phyloP scores from a whole-genome alignment of 1,140 invertebrate genomes.

The Orchesella cincta region DNA sequence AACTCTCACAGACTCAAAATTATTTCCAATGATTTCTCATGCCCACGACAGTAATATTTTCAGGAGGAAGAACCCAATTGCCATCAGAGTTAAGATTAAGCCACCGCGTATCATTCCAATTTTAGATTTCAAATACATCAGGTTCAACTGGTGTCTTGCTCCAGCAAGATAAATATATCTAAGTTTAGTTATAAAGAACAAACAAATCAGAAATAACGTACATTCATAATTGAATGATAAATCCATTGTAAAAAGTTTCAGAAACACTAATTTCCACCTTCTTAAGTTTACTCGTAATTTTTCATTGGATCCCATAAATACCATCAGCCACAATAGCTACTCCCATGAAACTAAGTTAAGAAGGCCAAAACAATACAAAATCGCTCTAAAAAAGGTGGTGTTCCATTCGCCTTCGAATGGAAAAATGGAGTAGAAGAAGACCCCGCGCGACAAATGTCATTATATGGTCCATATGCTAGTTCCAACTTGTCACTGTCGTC shows the following conservation, averaged over 20 bases:
- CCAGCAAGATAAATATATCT: constrained; percentile 49
- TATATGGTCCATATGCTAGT: no score
- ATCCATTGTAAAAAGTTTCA: not conserved
- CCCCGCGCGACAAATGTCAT: constrained; percentile 59
- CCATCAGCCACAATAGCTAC: constrained; percentile 67
- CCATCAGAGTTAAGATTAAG: constrained; percentile 70
- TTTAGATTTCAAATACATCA: constrained; percentile 54
- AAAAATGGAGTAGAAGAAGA: constrained; percentile 62
- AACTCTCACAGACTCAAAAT: constrained; percentile 62
- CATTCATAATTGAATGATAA: not conserved
- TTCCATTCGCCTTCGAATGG: constrained; percentile 62
- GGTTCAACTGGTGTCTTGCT: constrained; percentile 50
- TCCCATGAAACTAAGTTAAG: constrained; percentile 63
- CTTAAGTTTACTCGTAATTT: constrained; percentile 67
- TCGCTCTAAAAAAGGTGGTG: constrained; percentile 55
- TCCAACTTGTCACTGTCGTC: no score
- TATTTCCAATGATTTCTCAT: constrained; percentile 64
- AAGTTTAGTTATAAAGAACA: constrained; percentile 12
- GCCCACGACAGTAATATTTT: constrained; percentile 68
- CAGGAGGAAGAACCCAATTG: constrained; percentile 67
- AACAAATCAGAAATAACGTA: not conserved
- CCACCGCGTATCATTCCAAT: constrained; percentile 71
- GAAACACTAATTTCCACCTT: constrained; percentile 54
- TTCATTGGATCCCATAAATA: constrained; percentile 68
- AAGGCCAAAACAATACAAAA: constrained; percentile 62